phyloP scores from a whole-genome alignment of 2,888 invertebrate species.

The Microchrysa polita region DNA sequence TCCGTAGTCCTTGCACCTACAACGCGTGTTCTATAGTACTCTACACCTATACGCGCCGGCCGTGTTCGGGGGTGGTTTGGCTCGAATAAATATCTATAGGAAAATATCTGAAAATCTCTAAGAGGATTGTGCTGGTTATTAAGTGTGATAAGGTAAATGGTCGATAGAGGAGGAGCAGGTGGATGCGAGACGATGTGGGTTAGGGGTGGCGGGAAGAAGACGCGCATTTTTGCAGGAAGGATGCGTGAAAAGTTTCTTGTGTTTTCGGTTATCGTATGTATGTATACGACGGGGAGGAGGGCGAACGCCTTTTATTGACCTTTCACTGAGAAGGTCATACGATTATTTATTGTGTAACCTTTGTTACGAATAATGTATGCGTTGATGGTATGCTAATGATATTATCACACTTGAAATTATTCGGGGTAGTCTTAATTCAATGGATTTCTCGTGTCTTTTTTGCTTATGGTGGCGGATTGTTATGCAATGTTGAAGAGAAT shows the following conservation, averaged over 20 bases:
- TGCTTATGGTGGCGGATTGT: too few species aligned
- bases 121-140: constrained; percentile 39
- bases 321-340: constrained; percentile 46
- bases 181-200: neutral
- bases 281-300: constrained; percentile 11
- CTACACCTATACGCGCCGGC: too few species aligned
- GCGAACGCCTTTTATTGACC: constrained; percentile 43
- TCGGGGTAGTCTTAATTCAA: too few species aligned
- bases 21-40: too few species aligned
- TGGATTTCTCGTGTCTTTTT: too few species aligned
- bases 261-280: constrained; percentile 8
- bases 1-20: neutral
- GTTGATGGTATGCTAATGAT: constrained; percentile 27
- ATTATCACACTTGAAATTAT: constrained; percentile 10
- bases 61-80: neutral
- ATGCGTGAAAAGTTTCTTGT: constrained; percentile 26
- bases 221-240: neutral
- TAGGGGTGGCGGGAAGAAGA: neutral
- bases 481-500: too few species aligned
- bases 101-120: constrained; percentile 16
- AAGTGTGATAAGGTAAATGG: constrained; percentile 35
- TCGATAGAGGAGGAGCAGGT: neutral
- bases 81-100: constrained; percentile 6
- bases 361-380: constrained; percentile 14
- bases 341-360: constrained; percentile 33